phyloP scores from a whole-genome alignment of 1,140 invertebrate species.

The Akabosia matsudoensis region DNA sequence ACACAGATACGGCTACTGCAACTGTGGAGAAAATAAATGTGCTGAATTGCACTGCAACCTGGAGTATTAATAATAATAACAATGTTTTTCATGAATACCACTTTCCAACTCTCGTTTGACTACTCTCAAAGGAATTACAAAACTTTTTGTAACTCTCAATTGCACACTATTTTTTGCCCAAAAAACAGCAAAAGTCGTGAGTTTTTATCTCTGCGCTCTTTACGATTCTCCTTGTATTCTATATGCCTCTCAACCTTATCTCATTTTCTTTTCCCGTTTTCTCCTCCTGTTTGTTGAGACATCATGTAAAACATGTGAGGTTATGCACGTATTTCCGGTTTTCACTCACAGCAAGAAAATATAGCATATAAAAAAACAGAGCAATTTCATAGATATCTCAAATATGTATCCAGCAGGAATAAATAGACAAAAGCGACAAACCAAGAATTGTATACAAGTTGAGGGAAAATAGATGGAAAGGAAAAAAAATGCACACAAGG shows the following conservation, averaged over 20 bases:
- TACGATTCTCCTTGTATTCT: too few species aligned
- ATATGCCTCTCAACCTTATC: too few species aligned
- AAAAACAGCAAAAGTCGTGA: background rate
- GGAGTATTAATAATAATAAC: background rate
- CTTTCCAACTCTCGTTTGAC: background rate
- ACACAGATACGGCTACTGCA: too few species aligned
- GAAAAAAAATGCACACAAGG: background rate
- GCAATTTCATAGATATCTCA: too few species aligned
- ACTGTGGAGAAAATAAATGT: background rate
- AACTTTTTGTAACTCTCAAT: background rate
- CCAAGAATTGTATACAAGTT: too few species aligned
- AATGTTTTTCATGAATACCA: background rate
- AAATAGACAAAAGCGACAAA: too few species aligned
- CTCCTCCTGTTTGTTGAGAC: background rate
- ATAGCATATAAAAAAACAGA: too few species aligned
- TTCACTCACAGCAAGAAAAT: background rate
- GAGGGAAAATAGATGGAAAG: background rate
- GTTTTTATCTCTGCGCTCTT: background rate
- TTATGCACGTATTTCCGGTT: background rate
- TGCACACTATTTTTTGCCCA: background rate
- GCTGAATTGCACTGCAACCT: too few species aligned
- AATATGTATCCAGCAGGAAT: too few species aligned
- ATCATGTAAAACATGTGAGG: background rate
- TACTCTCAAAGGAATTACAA: background rate
- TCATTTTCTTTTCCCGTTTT: background rate